Evolutionary conservation across 2,797 vertebrate species (phyloP).

Genomic region (Myotis planiceps): DNA sequence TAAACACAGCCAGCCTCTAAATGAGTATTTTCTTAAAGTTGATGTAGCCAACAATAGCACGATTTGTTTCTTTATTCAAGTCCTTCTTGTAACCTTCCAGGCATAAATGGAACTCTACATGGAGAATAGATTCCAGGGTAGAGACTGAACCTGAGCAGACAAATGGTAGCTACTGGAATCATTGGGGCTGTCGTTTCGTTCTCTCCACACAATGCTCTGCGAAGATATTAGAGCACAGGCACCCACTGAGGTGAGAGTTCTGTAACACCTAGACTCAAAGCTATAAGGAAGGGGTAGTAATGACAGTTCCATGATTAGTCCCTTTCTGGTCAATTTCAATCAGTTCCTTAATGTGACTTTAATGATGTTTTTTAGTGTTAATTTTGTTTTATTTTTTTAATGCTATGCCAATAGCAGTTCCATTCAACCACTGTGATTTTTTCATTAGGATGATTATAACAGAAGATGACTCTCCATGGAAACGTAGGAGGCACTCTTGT

Average conservation of each 20-base stretch:
- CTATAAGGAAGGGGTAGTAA: neutral
- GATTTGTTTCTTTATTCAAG: neutral
- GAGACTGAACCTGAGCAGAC: slow-evolving; percentile 27
- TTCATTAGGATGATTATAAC: slow-evolving; percentile 80
- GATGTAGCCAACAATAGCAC: neutral
- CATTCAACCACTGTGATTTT: slow-evolving; percentile 75
- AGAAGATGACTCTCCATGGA: slow-evolving; percentile 79
- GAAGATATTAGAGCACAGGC: neutral
- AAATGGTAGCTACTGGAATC: neutral
- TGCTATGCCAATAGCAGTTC: slow-evolving; percentile 56
- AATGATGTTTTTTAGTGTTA: slow-evolving; percentile 79
- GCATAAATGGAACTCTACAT: neutral
- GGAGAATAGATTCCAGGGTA: neutral
- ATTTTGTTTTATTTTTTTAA: slow-evolving; percentile 76
- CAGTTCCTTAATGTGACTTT: slow-evolving; percentile 79
- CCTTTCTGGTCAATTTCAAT: slow-evolving; percentile 77
- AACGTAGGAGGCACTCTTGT: slow-evolving; percentile 72
- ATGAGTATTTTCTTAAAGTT: neutral
- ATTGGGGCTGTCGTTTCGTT: neutral
- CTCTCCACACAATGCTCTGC: neutral
- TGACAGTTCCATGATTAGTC: slow-evolving; percentile 58
- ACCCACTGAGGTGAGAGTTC: slow-evolving; percentile 53
- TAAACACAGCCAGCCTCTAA: neutral
- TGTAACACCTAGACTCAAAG: slow-evolving; percentile 48
- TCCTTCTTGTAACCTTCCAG: neutral